A percentile compares a stretch with the other conserved stretches of the same genome.
Evolutionary conservation across 1,140 invertebrate species (phyloP).

Genomic region (Drosophila obscura): DNA sequence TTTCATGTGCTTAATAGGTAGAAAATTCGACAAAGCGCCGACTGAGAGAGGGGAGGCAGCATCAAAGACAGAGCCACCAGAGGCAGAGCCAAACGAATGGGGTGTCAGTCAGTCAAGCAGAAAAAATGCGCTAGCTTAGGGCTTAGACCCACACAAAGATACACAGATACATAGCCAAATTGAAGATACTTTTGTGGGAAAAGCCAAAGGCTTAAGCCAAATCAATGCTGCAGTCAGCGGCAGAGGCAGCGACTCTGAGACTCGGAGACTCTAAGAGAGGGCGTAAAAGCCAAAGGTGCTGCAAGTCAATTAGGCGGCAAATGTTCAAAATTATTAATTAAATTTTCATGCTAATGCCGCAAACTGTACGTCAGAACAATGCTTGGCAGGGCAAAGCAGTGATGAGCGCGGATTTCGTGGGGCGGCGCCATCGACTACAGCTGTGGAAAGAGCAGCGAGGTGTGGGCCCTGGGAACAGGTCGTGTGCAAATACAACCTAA

Average conservation of each 20-base stretch:
- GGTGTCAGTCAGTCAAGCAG: conserved; percentile 64
- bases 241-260: not conserved
- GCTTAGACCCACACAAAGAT: conserved; percentile 24
- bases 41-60: conserved; percentile 12
- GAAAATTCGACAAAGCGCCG: conserved; percentile 73
- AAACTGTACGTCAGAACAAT: conserved; percentile 29
- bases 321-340: conserved; percentile 70
- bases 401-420: conserved; percentile 13
- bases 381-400: conserved; percentile 5
- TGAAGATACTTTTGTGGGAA: conserved; percentile 2
- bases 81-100: conserved; percentile 45
- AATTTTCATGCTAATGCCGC: conserved; percentile 67
- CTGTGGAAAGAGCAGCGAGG: not conserved
- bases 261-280: not conserved
- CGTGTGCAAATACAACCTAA: conserved; percentile 71
- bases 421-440: not conserved
- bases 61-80: conserved; percentile 53
- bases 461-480: conserved; percentile 26
- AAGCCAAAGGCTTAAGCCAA: conserved; percentile 50
- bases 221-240: conserved; percentile 46
- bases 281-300: conserved; percentile 61
- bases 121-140: conserved; percentile 67
- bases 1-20: conserved; percentile 81
- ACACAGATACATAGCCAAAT: conserved; percentile 6
- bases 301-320: conserved; percentile 68